Base-by-base conservation (phyloP, 2,113 vertebrate species). In the Burhinus oedicnemus region DNA sequence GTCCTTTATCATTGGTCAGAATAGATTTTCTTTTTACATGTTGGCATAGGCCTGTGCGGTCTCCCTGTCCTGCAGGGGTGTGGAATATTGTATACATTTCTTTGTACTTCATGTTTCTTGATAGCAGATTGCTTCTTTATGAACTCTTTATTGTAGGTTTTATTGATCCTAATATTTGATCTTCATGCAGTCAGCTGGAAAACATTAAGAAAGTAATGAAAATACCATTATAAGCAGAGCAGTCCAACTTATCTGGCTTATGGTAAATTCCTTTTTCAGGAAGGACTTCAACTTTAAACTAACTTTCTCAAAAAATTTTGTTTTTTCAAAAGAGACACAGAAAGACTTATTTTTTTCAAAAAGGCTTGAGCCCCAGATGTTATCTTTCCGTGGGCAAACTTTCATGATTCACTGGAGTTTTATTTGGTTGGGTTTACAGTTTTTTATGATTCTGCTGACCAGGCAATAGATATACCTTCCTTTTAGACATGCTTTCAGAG, bases 121-220 rank as follows among this genome's bases (percentile, higher is more conserved):
- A 55, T 25, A 74, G 21, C 9, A 44, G 23, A 65, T 49, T 84
- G 15, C 42, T 95, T 95, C n/a, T 93, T 94, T 84, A 47, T 88
- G 25, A 77, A 57, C 60, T 87, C 52, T 87, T 96, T 83, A 9
- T 68, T 95, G 14, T 47, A 44, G 38, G 5, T 65, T 97, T 95
- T 93, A 93, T 93, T 80, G 47, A 82, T 90, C 15, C 15, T 95
- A 82, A 29, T 95, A 92, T 90, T 90, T 86, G 18, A 54, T 44
- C 32, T 84, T 89, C 61, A 25, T 89, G 38, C 27, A 91, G 65
- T 85, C 11, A 32, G 32, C 34, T 89, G 75, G 88, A 91, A 97
- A 87, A 57, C 22, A 30, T 47, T 83, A 95, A 86, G 42, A 87
- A 91, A 87, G 11, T 77, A 94, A 66, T 87, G 15, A 96, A 97